phyloP scores from a whole-genome alignment of 2,888 invertebrate genomes.

The Pachycephus smyrnensis region DNA sequence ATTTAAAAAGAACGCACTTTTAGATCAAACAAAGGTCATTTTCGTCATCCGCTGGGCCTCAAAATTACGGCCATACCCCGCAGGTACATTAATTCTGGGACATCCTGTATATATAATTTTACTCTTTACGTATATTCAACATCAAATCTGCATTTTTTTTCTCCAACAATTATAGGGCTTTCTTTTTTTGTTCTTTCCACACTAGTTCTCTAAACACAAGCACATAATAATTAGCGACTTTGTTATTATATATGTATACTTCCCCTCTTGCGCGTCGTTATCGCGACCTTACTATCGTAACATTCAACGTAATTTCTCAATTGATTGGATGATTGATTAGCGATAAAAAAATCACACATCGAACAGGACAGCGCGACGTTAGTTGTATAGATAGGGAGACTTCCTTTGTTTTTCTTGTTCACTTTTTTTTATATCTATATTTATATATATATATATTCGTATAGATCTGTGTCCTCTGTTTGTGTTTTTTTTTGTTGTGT shows the following conservation, averaged over 20 bases:
- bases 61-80: slow-evolving; percentile 29
- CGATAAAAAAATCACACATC: slow-evolving; percentile 51
- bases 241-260: slow-evolving; percentile 12
- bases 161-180: slow-evolving; percentile 13
- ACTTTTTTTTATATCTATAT: slow-evolving; percentile 6
- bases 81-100: slow-evolving; percentile 8
- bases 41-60: too few species aligned
- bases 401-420: background rate
- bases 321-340: slow-evolving; percentile 45
- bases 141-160: slow-evolving; percentile 37
- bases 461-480: background rate
- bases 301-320: slow-evolving; percentile 42
- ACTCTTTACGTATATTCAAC: slow-evolving; percentile 32
- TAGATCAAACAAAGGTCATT: too few species aligned
- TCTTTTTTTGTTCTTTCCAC: slow-evolving; percentile 17
- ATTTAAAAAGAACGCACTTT: too few species aligned
- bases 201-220: slow-evolving; percentile 39
- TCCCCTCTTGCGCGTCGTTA: slow-evolving; percentile 20
- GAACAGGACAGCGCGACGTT: slow-evolving; percentile 43
- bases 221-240: slow-evolving; percentile 38
- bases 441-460: slow-evolving; percentile 14
- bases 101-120: slow-evolving; percentile 26
- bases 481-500: background rate
- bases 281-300: slow-evolving; percentile 40
- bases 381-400: background rate